phyloP scores from a whole-genome alignment of 2,888 invertebrate genomes.

The Troides oblongomaculatus region DNA sequence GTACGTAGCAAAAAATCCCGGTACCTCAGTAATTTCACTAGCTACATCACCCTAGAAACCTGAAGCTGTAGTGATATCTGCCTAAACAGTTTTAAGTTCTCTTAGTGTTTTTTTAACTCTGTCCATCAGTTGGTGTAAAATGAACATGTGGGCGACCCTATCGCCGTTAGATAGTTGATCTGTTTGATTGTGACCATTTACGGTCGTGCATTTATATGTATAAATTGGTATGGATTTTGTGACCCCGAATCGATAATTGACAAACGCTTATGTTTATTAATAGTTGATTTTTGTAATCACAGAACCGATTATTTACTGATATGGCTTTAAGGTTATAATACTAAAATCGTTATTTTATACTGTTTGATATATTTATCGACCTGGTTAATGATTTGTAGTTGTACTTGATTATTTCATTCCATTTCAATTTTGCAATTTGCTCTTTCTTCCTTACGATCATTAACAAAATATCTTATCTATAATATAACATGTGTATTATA shows the following conservation, averaged over 20 bases:
- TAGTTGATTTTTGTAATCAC: conserved; percentile 1
- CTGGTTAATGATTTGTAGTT: too few relatives aligned
- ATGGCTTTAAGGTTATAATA: neutral
- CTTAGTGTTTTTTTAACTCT: conserved; percentile 3
- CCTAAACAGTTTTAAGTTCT: neutral
- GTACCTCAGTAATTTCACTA: too few relatives aligned
- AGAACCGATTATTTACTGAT: neutral
- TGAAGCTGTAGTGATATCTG: neutral
- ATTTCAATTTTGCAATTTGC: too few relatives aligned
- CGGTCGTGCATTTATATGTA: conserved; percentile 9
- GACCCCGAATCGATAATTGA: conserved; percentile 5
- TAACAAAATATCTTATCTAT: too few relatives aligned
- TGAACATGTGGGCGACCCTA: neutral
- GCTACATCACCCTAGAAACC: too few relatives aligned
- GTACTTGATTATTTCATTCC: too few relatives aligned
- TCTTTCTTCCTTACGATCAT: too few relatives aligned
- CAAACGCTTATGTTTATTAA: conserved; percentile 8
- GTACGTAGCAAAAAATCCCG: too few relatives aligned
- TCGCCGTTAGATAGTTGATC: neutral
- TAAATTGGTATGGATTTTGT: conserved; percentile 6
- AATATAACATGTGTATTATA: too few relatives aligned
- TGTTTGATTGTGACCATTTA: conserved; percentile 14
- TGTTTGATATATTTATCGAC: too few relatives aligned
- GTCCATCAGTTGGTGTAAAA: neutral
- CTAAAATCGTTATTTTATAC: too few relatives aligned